Base-by-base conservation (phyloP, 1,140 invertebrate species). In the Zaprionus lachaisei region DNA sequence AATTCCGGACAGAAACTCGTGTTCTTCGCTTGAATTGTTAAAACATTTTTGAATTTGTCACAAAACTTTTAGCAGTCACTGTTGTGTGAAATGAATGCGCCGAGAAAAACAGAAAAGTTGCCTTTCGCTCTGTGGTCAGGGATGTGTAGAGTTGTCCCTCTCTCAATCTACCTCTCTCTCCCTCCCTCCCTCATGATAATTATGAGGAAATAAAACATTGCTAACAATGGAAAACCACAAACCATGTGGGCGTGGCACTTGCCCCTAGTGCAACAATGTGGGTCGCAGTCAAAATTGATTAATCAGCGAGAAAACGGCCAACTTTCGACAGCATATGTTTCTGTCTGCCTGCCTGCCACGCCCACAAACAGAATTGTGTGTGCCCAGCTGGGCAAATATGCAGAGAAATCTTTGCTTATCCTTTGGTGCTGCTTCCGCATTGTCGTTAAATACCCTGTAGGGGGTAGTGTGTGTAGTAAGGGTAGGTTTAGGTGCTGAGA, bases 1-100 rank as follows among this genome's bases (percentile, higher is more conserved):
- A 71, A 75, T 75, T 75, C 31, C 34, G 12, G 31, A 44, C 67
- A 24, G 56, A 51, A 64, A 62, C 41, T 63, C 58, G 49, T 49
- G 44, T 69, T 49, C n/a, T 58, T 58, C 55, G 20, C n/a, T 37
- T 7, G 22, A 44, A 51, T 37, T 62, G 51, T 62, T 56, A 31
- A 26, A 72, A 47, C 49, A 56, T 56, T 68, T 73, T 60, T 55
- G 65, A 57, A 73, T 68, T 61, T 68, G 57, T 65, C 60, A 44
- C 44, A 58, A 58, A 63, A 75, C 38, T 70, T 71, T 68, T 60
- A 4, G n/a, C 20, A 24, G 31, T 34, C 31, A 37, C 12, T 72
- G 58, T 61, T 31, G 44, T 65, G 24, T 67, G 56, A 44, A 63
- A 64, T 55, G 22, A 55, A 55, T 47, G 41, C 14, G 14, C 12